These are phyloP conservation scores for Dendrolimus punctatus DNA, from an alignment of 1,140 invertebrate species.

Conservation along the genomic window DNA sequence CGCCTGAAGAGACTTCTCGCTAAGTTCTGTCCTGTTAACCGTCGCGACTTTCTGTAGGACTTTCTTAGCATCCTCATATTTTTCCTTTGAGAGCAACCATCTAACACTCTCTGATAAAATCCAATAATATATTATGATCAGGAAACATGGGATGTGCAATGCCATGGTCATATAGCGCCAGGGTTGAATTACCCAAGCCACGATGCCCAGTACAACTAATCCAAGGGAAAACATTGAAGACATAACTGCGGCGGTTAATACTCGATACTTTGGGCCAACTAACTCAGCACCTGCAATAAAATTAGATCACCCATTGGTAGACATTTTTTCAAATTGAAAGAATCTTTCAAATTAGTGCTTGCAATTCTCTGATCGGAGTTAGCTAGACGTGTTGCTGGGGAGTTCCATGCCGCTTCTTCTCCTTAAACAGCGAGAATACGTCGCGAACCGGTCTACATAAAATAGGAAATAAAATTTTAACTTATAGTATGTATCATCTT, in stretches of 20 bases:
- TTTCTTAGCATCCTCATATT: conserved; percentile 74
- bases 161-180: conserved; percentile 81
- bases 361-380: not conserved
- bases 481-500: no score
- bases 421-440: no score
- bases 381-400: no score
- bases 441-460: no score
- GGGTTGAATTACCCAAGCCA: conserved; percentile 78
- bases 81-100: conserved; percentile 82
- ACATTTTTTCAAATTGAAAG: not conserved
- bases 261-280: conserved; percentile 80
- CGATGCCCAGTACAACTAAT: conserved; percentile 76
- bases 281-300: conserved; percentile 80
- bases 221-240: conserved; percentile 82
- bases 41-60: conserved; percentile 76
- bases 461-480: no score
- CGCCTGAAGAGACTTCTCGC: conserved; percentile 72
- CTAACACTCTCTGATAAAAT: conserved; percentile 77
- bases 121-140: conserved; percentile 76
- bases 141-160: conserved; percentile 77
- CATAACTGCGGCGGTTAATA: conserved; percentile 79
- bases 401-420: no score
- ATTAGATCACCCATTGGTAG: not conserved
- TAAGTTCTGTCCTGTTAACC: conserved; percentile 77
- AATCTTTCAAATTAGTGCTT: not conserved